Evolutionary conservation across 2,797 vertebrate species (phyloP).

Genomic region (Sebastiscus tertius): DNA sequence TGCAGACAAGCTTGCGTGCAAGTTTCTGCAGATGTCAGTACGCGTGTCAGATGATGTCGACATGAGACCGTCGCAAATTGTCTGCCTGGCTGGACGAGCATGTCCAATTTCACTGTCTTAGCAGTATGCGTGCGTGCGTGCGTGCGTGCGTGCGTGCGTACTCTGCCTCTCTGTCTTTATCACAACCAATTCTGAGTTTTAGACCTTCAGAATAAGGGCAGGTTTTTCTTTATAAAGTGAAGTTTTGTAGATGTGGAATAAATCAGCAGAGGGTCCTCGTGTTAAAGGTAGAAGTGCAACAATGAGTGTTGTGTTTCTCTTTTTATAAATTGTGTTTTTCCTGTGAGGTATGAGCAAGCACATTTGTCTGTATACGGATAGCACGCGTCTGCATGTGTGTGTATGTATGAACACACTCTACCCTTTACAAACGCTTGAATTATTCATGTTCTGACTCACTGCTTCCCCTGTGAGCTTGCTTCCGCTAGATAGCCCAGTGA

Average conservation of each 20-base stretch:
- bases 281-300: not conserved
- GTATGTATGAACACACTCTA: conserved; percentile 6
- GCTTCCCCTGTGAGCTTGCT: conserved; percentile 42
- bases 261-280: not conserved
- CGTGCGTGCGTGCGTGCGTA: not conserved
- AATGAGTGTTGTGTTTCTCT: not conserved
- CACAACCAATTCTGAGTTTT: not conserved
- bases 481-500: conserved; percentile 39
- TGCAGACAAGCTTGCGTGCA: conserved; percentile 2
- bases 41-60: conserved; percentile 35
- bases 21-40: conserved; percentile 28
- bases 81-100: conserved; percentile 13
- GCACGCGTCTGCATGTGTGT: not conserved
- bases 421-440: conserved; percentile 55
- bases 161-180: not conserved
- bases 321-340: not conserved
- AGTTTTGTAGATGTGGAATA: not conserved
- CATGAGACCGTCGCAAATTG: conserved; percentile 26
- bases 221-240: not conserved
- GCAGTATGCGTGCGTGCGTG: not conserved
- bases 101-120: conserved; percentile 23
- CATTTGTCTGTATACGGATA: not conserved
- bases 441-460: conserved; percentile 71
- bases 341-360: conserved; percentile 10
- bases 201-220: not conserved